These are phyloP conservation scores for Gallinago stenura DNA, from an alignment of 2,797 vertebrate genomes.

Conservation along the genomic window DNA sequence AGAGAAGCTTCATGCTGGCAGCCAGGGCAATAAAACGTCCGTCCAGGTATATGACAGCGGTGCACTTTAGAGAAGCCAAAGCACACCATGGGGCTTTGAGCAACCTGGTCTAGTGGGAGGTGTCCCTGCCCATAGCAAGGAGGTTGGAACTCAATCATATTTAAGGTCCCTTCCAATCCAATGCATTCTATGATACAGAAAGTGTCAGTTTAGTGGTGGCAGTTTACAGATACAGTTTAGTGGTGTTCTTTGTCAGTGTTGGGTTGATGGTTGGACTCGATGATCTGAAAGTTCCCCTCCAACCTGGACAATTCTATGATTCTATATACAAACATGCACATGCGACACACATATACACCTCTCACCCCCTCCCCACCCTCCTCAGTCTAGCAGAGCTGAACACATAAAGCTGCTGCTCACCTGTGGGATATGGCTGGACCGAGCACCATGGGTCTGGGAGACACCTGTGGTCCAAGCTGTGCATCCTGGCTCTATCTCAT, in stretches of 20 bases:
- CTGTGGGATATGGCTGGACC: background rate
- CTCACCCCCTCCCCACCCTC: no score
- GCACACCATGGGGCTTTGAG: no score
- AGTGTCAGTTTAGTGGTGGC: background rate
- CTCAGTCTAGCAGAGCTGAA: background rate
- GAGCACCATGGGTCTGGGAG: background rate
- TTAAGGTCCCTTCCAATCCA: no score
- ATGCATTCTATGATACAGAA: no score
- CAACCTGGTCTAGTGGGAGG: no score
- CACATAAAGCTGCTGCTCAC: fast-evolving
- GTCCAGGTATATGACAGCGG: fast-evolving
- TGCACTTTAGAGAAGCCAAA: fast-evolving
- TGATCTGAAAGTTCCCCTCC: background rate
- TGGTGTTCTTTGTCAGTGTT: background rate
- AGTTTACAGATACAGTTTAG: background rate
- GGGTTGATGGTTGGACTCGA: background rate
- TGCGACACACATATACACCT: no score
- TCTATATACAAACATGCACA: background rate
- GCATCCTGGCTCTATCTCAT: background rate
- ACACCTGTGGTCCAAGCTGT: background rate
- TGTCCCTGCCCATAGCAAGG: no score
- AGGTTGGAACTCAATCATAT: no score
- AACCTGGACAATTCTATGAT: background rate
- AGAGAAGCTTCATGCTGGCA: background rate
- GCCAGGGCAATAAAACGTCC: background rate